Conservation (phyloP, 2,113 vertebrate species). For the Oplegnathus fasciatus region DNA sequence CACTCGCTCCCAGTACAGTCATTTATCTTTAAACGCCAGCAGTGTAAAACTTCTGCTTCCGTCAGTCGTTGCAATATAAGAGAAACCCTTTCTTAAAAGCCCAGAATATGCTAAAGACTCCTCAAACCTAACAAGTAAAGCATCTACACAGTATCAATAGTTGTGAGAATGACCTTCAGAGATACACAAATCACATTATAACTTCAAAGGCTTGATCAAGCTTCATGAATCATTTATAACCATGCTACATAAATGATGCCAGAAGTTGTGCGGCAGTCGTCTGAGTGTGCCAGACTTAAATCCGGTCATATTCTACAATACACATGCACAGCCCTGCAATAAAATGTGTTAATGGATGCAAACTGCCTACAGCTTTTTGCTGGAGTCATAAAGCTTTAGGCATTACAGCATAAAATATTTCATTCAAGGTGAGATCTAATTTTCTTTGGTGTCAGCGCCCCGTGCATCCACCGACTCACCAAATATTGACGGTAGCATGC, state of each 20-base stretch:
- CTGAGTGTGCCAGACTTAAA: constrained; percentile 37
- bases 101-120: not conserved
- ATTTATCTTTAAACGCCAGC: constrained; percentile 43
- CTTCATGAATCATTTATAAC: constrained; percentile 64
- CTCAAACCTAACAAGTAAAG: constrained; percentile 10
- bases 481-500: constrained; percentile 22
- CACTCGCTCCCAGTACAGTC: not conserved
- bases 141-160: constrained; percentile 29
- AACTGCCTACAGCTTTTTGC: constrained; percentile 54
- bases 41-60: constrained; percentile 11
- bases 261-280: constrained; percentile 45
- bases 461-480: not conserved
- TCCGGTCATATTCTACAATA: constrained; percentile 27
- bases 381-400: constrained; percentile 54
- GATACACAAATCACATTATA: constrained; percentile 55
- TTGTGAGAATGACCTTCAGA: constrained; percentile 58
- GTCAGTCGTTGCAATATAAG: not conserved
- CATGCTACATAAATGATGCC: constrained; percentile 52
- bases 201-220: constrained; percentile 65
- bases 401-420: constrained; percentile 43
- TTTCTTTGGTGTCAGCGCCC: constrained; percentile 16
- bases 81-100: not conserved
- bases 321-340: constrained; percentile 38
- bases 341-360: constrained; percentile 68
- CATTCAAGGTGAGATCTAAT: constrained; percentile 49